Evolutionary conservation across 2,797 vertebrate species (phyloP), one percentile per base, ranked within the genome.

Genomic region (Borostomias antarcticus): DNA sequence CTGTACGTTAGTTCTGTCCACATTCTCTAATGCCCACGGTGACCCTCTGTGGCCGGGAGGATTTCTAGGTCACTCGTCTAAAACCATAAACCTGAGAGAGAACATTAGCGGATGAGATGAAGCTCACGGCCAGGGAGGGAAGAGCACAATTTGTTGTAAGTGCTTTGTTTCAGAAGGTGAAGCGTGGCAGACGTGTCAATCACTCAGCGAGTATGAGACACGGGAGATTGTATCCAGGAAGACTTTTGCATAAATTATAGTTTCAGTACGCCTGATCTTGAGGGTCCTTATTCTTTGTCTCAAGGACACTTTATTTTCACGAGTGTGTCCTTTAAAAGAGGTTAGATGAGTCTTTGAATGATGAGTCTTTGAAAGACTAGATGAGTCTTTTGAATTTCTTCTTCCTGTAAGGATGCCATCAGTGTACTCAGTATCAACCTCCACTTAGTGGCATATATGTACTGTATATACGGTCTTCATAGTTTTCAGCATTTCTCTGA

Each of bases 401-500:
- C 64, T 76, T 78, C 78, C 62, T 74, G 13, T 45, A 17, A 50
- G 68, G 61, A n/a, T 7, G 10, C 11, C 50, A 26, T 28, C 40
- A 64, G 74, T 4, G 26, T 75, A n/a, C n/a, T n/a, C n/a, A 65
- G 40, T 26, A 26, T 65, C 76, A 60, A 8, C 63, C 68, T 57
- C 43, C 21, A 65, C 77, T 75, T n/a, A 29, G 26, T 29, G 26
- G 77, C 51, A n/a, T 73, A 72, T 72, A 0, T 5, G 13, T 51
- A 71, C n/a, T n/a, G n/a, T n/a, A n/a, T n/a, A n/a, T n/a, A n/a
- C n/a, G n/a, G n/a, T n/a, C n/a, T n/a, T 5, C 2, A 70, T 71
- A 21, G 58, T 66, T 32, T 74, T 64, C 32, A 37, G 51, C 64
- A 35, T 69, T 48, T 77, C 69, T 68, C 29, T 63, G 62, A 85